phyloP scores from a whole-genome alignment of 2,113 vertebrate genomes.

The Corynorhinus townsendii region DNA sequence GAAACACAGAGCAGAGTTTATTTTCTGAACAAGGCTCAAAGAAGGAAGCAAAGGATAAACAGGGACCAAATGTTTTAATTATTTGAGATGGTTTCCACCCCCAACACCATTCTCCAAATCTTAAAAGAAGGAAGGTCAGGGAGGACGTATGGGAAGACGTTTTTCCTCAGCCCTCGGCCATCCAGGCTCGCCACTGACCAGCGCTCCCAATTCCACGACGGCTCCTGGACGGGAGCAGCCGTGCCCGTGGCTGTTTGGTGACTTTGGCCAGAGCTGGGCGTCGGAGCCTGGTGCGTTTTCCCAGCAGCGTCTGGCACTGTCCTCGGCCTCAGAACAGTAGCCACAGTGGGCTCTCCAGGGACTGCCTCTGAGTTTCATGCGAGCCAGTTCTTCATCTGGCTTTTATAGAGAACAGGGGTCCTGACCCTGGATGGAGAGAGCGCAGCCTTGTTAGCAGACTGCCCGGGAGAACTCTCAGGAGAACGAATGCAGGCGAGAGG shows the following conservation, averaged over 20 bases:
- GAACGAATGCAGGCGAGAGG: background rate
- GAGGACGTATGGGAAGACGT: background rate
- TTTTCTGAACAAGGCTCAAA: constrained; percentile 41
- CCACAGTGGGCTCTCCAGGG: constrained; percentile 20
- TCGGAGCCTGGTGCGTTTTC: background rate
- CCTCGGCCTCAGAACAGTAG: constrained; percentile 46
- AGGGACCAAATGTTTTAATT: constrained; percentile 42
- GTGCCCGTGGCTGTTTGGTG: background rate
- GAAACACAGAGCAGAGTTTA: constrained; percentile 46
- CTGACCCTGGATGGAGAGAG: constrained; percentile 52
- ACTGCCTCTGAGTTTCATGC: background rate
- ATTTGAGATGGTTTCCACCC: constrained; percentile 19
- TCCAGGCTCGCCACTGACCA: background rate
- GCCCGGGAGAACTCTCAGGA: constrained; percentile 1
- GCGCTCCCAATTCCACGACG: background rate
- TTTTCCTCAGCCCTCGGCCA: background rate
- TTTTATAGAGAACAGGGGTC: constrained; percentile 62
- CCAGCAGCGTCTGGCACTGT: background rate
- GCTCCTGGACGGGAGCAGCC: background rate
- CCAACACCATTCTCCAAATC: background rate
- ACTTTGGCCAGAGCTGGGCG: background rate
- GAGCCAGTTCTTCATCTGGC: constrained; percentile 46
- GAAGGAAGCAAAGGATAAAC: constrained; percentile 57
- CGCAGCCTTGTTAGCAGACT: constrained; percentile 52
- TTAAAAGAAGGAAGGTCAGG: background rate